These are phyloP conservation scores for Maylandia zebra DNA, from an alignment of 2,113 vertebrate species.

Conservation along the genomic window DNA sequence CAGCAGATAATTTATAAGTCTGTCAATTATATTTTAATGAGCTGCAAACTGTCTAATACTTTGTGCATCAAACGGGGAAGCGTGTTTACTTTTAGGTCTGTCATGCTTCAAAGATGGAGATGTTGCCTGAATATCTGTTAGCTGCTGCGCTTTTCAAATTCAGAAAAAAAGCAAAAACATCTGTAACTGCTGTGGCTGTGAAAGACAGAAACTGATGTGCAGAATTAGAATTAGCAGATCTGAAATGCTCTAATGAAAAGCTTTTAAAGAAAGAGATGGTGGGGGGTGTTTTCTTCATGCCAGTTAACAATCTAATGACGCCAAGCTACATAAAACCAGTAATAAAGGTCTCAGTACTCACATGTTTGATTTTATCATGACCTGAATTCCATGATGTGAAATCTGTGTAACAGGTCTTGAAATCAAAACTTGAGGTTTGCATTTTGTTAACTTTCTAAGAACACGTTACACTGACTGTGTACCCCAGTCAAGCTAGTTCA, in stretches of 20 bases:
- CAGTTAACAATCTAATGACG: background rate
- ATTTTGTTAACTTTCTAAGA: background rate
- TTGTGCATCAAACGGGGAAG: conserved; percentile 23
- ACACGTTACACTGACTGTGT: background rate
- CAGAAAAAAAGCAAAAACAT: conserved; percentile 3
- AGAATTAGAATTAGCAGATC: background rate
- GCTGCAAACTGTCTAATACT: conserved; percentile 22
- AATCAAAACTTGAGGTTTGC: background rate
- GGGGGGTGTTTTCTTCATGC: background rate
- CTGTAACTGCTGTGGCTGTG: background rate
- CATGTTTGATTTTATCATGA: background rate
- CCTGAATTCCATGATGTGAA: background rate
- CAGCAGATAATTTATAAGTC: conserved; percentile 19
- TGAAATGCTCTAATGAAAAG: background rate
- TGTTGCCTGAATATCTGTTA: conserved; percentile 41
- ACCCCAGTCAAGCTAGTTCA: background rate
- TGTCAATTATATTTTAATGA: conserved; percentile 57
- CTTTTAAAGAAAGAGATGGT: background rate
- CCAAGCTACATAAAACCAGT: background rate
- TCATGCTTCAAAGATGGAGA: conserved; percentile 29
- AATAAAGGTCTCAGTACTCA: background rate
- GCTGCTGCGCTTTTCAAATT: background rate
- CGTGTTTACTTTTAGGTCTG: conserved; percentile 24
- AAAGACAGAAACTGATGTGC: conserved; percentile 11
- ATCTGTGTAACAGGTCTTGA: background rate